These are phyloP conservation scores for Cylindroiulus punctatus DNA, from an alignment of 2,888 invertebrate species.

Conservation along the genomic window DNA sequence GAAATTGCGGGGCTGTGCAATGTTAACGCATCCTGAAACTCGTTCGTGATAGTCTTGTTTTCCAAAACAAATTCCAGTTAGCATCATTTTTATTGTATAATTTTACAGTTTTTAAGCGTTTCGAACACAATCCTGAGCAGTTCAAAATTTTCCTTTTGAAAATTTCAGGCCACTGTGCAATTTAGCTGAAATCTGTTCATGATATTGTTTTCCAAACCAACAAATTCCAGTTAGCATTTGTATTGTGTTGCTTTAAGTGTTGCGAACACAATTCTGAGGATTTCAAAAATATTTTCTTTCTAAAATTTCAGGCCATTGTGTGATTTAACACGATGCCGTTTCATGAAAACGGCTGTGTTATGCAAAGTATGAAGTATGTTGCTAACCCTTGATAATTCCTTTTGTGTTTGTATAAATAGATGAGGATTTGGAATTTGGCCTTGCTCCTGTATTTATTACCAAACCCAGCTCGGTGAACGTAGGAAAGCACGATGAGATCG, in stretches of 20 bases:
- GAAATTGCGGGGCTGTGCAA: neutral
- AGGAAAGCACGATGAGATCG: conserved; percentile 82
- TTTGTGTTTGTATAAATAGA: conserved; percentile 54
- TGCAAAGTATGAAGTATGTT: neutral
- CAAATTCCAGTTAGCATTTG: too few relatives aligned
- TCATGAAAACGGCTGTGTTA: neutral
- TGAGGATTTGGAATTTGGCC: conserved; percentile 59
- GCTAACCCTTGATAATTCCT: neutral
- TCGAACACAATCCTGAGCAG: too few relatives aligned
- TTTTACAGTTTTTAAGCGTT: too few relatives aligned
- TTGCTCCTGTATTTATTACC: conserved; percentile 73
- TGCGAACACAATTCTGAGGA: too few relatives aligned
- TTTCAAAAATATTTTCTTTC: neutral
- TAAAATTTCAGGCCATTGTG: neutral
- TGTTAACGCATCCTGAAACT: too few relatives aligned
- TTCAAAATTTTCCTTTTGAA: neutral
- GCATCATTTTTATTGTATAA: too few relatives aligned
- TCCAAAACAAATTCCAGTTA: too few relatives aligned
- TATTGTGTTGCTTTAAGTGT: too few relatives aligned
- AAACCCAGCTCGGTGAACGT: conserved; percentile 82
- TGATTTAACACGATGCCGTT: neutral
- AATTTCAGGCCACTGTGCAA: neutral
- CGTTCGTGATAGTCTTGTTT: too few relatives aligned
- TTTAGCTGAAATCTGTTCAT: neutral
- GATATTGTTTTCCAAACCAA: too few relatives aligned